Conservation (phyloP, 2,888 invertebrate genomes). For the Cyclophora albipunctata region DNA sequence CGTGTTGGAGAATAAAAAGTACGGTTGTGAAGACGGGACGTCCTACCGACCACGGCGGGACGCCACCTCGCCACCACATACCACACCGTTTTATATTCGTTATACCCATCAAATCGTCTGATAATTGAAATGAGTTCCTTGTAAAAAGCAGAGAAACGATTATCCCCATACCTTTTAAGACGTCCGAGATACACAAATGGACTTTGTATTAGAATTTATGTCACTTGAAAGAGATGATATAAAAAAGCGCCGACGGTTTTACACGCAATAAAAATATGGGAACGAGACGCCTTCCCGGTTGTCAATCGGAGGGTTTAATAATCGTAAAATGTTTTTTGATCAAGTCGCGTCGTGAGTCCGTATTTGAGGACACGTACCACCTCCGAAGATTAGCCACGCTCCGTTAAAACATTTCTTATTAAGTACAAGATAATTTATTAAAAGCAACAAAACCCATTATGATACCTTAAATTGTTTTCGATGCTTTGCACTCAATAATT, state of each 20-base stretch:
- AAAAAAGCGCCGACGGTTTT: constrained; percentile 72
- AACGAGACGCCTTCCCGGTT: constrained; percentile 69
- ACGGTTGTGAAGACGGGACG: constrained; percentile 37
- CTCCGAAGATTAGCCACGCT: constrained; percentile 20
- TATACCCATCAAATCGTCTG: constrained; percentile 68
- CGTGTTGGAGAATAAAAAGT: constrained; percentile 57
- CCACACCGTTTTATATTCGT: constrained; percentile 48
- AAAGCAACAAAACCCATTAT: background rate
- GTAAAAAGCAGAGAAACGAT: constrained; percentile 75
- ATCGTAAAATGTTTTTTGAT: constrained; percentile 72
- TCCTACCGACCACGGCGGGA: constrained; percentile 52
- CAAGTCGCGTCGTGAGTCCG: constrained; percentile 41
- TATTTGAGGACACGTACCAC: constrained; percentile 24
- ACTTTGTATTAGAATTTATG: constrained; percentile 76
- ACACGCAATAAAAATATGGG: constrained; percentile 75
- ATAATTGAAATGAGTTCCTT: constrained; percentile 76
- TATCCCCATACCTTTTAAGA: constrained; percentile 73
- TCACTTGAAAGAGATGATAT: constrained; percentile 73
- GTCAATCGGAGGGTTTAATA: constrained; percentile 71
- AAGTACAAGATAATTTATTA: constrained; percentile 9
- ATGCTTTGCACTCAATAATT: too few relatives aligned
- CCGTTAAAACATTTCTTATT: constrained; percentile 12
- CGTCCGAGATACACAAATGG: constrained; percentile 75
- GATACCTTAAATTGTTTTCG: background rate
- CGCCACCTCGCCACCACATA: constrained; percentile 65